Evolutionary conservation across 2,113 vertebrate species (phyloP).

Genomic region (Aleadryas rufinucha): DNA sequence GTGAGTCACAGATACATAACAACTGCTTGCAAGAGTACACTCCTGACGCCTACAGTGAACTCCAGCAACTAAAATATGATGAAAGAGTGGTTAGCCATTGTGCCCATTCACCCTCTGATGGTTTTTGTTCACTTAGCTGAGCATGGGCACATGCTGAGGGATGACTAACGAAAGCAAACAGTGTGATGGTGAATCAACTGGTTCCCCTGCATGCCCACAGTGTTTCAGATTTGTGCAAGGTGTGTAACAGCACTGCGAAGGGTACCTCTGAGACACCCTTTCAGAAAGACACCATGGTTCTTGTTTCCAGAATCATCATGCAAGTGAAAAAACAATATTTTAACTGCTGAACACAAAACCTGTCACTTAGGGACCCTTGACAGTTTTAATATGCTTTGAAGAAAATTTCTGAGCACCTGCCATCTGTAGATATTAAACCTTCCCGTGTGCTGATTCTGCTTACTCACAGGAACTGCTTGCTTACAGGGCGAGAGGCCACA

Average conservation of each 20-base stretch:
- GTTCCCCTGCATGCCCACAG: rapidly evolving
- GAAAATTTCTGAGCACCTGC: background rate
- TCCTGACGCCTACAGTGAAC: background rate
- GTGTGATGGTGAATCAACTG: background rate
- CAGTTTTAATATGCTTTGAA: background rate
- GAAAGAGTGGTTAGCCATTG: background rate
- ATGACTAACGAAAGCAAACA: background rate
- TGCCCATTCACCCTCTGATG: background rate
- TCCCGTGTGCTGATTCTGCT: background rate
- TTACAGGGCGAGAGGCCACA: background rate
- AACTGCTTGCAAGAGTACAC: rapidly evolving
- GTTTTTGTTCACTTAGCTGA: background rate
- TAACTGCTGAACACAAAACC: background rate
- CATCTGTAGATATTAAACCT: background rate
- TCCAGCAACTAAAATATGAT: background rate
- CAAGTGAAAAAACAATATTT: background rate
- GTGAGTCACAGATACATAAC: background rate
- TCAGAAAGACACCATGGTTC: background rate
- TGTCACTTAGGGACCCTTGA: background rate
- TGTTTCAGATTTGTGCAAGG: background rate
- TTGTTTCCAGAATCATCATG: background rate
- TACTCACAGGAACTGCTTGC: background rate
- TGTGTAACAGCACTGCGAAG: background rate
- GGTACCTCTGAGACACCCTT: background rate
- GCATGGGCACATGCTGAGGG: background rate